These are phyloP conservation scores for Meteorus cinctellus DNA, from an alignment of 2,888 invertebrate species.

Conservation along the genomic window DNA sequence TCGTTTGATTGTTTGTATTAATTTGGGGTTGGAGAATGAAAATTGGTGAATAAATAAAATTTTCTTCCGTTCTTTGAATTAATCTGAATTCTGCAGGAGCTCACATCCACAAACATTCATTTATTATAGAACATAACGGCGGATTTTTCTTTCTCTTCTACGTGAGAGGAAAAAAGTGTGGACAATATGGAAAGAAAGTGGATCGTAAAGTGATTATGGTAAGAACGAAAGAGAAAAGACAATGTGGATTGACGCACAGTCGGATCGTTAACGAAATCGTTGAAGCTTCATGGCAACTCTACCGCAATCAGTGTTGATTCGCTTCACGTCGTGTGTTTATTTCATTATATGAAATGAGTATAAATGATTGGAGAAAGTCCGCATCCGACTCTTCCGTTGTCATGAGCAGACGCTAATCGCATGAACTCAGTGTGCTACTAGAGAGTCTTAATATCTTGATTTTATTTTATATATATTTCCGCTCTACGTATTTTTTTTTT, in stretches of 20 bases:
- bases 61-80: too few species aligned
- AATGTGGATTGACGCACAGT: conserved; percentile 36
- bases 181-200: conserved; percentile 2
- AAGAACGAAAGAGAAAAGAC: conserved; percentile 38
- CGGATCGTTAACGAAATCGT: conserved; percentile 54
- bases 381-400: conserved; percentile 28
- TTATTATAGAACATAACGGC: background rate
- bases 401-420: conserved; percentile 34
- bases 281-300: conserved; percentile 54
- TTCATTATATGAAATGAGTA: conserved; percentile 53
- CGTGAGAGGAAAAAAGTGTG: background rate
- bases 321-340: conserved; percentile 53
- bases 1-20: too few species aligned
- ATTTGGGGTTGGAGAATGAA: too few species aligned
- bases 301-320: conserved; percentile 54
- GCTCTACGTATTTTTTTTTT: conserved; percentile 23
- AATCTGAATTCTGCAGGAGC: too few species aligned
- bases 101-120: background rate
- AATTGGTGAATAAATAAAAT: too few species aligned
- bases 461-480: conserved; percentile 29
- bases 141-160: background rate
- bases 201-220: conserved; percentile 25
- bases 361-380: conserved; percentile 54
- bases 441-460: conserved; percentile 25
- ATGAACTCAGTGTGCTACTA: conserved; percentile 29